Conservation (phyloP, 2,113 vertebrate species). For the Psilopsiagon aymara region DNA sequence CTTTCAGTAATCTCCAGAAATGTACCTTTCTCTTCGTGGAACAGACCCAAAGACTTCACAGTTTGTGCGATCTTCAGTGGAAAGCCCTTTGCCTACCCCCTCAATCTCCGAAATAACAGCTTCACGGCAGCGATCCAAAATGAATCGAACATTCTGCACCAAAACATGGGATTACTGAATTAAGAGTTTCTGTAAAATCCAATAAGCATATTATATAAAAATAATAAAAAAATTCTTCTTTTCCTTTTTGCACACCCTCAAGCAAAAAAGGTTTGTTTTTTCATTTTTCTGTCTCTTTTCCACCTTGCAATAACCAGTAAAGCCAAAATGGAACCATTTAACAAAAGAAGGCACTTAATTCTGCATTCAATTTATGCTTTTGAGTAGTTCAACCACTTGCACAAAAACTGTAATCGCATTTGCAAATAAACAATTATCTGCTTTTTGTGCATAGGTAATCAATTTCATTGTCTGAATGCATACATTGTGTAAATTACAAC, state of each 20-base stretch:
- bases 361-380: not conserved
- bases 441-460: not conserved
- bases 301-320: not conserved
- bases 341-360: not conserved
- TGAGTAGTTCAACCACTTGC: not conserved
- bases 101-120: conserved; percentile 81
- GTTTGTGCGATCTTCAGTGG: conserved; percentile 79
- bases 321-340: not conserved
- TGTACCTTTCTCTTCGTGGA: conserved; percentile 77
- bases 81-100: conserved; percentile 83
- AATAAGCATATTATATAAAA: accelerated
- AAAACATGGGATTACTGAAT: not conserved
- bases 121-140: conserved; percentile 80
- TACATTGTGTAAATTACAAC: not conserved
- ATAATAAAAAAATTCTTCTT: not conserved
- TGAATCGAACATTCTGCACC: conserved; percentile 82
- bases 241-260: not conserved
- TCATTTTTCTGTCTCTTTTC: not conserved
- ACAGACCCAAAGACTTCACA: conserved; percentile 82
- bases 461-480: not conserved
- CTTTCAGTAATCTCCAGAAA: not conserved
- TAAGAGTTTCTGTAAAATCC: not conserved
- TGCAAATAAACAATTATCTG: not conserved
- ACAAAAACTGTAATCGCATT: not conserved
- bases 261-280: not conserved